phyloP scores from a whole-genome alignment of 1,140 invertebrate genomes.

The Phthorimaea operculella region DNA sequence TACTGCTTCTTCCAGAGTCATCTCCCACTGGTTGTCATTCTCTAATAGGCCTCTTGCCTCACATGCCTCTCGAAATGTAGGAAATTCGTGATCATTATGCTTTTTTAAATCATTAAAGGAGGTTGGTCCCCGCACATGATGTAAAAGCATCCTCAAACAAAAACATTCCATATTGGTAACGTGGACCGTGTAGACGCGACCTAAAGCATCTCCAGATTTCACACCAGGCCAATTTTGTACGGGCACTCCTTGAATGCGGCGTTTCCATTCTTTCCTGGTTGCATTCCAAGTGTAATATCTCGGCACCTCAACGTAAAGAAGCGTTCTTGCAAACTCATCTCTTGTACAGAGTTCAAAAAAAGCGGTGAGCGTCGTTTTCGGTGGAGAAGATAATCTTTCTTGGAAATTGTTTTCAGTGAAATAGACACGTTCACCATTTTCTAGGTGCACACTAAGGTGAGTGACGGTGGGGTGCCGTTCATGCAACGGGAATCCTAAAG shows the following conservation, averaged over 20 bases:
- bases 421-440: conserved; percentile 55
- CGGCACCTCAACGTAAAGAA: conserved; percentile 49
- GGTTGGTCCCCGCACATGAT: conserved; percentile 25
- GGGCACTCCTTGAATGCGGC: conserved; percentile 31
- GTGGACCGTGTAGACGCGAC: conserved; percentile 34
- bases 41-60: conserved; percentile 24
- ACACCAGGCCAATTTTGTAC: conserved; percentile 27
- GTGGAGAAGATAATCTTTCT: conserved; percentile 27
- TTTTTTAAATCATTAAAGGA: conserved; percentile 23
- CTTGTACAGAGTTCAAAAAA: conserved; percentile 49
- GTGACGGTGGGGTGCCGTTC: conserved; percentile 51
- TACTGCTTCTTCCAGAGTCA: conserved; percentile 27
- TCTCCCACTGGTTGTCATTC: conserved; percentile 31
- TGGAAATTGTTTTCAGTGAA: conserved; percentile 34
- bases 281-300: conserved; percentile 47
- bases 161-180: conserved; percentile 29
- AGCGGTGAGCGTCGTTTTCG: conserved; percentile 46
- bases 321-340: conserved; percentile 42
- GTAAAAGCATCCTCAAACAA: conserved; percentile 28
- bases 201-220: conserved; percentile 28
- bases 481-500: conserved; percentile 55
- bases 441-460: conserved; percentile 53
- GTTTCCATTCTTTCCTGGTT: conserved; percentile 19
- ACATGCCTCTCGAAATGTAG: conserved; percentile 27
- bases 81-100: conserved; percentile 15